A percentile compares a stretch with the other conserved stretches of the same genome.
phyloP scores from a whole-genome alignment of 2,797 vertebrate genomes.

The Todus mexicanus region DNA sequence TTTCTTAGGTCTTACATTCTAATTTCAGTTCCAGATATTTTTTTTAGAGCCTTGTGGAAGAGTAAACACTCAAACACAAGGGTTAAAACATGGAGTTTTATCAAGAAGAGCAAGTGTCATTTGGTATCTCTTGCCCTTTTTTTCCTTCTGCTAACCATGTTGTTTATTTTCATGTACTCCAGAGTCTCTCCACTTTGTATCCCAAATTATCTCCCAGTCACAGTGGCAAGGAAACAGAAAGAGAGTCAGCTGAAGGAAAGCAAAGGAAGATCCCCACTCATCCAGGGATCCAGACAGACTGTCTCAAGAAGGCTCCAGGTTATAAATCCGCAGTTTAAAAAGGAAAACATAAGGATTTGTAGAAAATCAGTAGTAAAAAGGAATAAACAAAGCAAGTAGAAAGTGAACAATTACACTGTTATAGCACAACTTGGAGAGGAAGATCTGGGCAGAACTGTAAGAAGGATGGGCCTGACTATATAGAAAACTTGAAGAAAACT shows the following conservation, averaged over 20 bases:
- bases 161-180: neutral
- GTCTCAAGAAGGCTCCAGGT: neutral
- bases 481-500: neutral
- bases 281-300: neutral
- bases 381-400: neutral
- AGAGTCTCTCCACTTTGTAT: neutral
- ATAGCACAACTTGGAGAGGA: neutral
- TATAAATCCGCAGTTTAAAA: neutral
- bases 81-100: neutral
- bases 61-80: neutral
- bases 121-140: neutral
- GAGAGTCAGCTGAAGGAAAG: neutral
- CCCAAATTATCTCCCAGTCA: neutral
- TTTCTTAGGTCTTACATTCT: neutral
- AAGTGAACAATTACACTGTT: neutral
- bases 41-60: neutral
- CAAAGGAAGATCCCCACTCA: neutral
- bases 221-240: neutral
- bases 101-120: neutral
- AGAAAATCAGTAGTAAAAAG: neutral
- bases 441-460: neutral
- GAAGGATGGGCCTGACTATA: neutral
- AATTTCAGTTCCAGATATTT: neutral
- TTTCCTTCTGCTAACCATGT: neutral
- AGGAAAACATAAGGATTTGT: neutral